Conservation (phyloP, 2,113 vertebrate species). For the Dasyornis broadbenti region DNA sequence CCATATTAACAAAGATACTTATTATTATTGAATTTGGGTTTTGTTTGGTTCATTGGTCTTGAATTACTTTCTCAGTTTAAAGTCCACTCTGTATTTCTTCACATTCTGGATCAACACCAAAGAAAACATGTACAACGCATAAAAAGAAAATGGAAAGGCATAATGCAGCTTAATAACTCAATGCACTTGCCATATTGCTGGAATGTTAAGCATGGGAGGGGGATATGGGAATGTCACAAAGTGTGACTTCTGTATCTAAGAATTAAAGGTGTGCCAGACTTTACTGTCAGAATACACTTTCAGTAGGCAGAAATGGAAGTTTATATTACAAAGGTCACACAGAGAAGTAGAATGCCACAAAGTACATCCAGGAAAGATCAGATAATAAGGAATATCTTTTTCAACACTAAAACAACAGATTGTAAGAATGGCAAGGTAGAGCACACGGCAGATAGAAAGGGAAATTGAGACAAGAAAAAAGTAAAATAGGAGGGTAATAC, state of each 20-base stretch:
- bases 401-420: constrained; percentile 65
- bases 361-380: constrained; percentile 69
- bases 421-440: constrained; percentile 42
- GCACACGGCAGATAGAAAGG: constrained; percentile 51
- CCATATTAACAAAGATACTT: not conserved
- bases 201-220: not conserved
- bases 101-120: constrained; percentile 14
- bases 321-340: constrained; percentile 79
- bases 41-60: not conserved
- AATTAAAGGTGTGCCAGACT: constrained; percentile 62
- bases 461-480: constrained; percentile 59
- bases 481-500: constrained; percentile 62
- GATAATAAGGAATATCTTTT: constrained; percentile 73
- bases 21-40: not conserved
- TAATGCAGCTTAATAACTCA: not conserved
- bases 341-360: constrained; percentile 71
- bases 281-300: constrained; percentile 64
- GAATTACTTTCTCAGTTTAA: not conserved
- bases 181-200: not conserved
- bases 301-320: constrained; percentile 52
- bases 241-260: constrained; percentile 10
- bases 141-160: constrained; percentile 3
- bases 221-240: not conserved
- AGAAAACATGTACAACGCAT: constrained; percentile 28
- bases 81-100: not conserved